Base-by-base conservation (phyloP, 2,113 vertebrate genomes). In the Martes martes region DNA sequence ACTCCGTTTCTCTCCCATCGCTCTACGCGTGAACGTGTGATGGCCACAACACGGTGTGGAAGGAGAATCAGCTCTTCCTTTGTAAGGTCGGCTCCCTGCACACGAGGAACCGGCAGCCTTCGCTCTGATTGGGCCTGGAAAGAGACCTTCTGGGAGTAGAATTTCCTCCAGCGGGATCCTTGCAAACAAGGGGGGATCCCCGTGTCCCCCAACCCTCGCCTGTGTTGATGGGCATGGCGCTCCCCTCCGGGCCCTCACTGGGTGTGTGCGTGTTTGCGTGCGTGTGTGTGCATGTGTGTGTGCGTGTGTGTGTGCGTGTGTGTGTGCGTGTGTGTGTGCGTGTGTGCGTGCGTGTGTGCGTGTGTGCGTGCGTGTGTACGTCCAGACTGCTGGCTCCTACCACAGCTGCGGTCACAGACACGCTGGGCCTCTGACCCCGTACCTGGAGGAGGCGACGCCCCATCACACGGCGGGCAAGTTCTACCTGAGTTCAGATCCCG, bases 41-140 rank as follows among this genome's bases (percentile, higher is more conserved):
- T 42, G 24, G n/a, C 11, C 26, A 4, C 6, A 0, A 1, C 50
- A 0, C 0, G 11, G 2, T 1, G 0, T 3, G 0, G 0, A 4
- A 13, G 39, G 7, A 8, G 11, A 14, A 42, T 10, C 6, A 6
- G 67, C 18, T 21, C 33, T 71, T n/a, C 16, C 36, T 71, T 5
- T 4, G 42, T 23, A 10, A 21, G 15, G 19, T 1, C 7, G 14
- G 50, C 13, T 42, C 14, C n/a, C 31, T 23, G 69, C 0, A 1
- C 6, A 18, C 6, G n/a, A 7, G 6, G 28, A 6, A 14, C 11
- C 1, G 31, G 18, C 15, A 1, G 16, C 23, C 11, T 19, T 52
- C 4, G 6, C 18, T 47, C 65, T 11, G 26, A 33, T 2, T 33
- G 59, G 4, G n/a, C 13, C 7, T 15, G 6, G 55, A 19, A 13